These are phyloP conservation scores for Danaus melanippus DNA, from an alignment of 1,140 invertebrate species.

Conservation along the genomic window DNA sequence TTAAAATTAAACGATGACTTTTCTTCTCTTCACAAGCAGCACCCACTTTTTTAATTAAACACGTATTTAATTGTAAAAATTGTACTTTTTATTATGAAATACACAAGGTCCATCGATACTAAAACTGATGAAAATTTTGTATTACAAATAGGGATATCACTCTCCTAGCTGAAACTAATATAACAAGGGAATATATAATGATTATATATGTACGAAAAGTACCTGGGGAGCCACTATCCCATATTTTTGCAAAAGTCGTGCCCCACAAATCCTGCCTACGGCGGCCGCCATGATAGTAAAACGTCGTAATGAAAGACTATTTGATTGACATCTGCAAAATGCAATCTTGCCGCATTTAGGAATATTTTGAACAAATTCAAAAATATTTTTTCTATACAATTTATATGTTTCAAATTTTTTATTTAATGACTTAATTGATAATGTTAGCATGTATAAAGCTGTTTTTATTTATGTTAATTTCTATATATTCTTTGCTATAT, in stretches of 20 bases:
- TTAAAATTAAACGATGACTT: conserved; percentile 24
- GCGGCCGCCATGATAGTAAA: conserved; percentile 85
- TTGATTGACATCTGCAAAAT: conserved; percentile 43
- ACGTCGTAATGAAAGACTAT: conserved; percentile 62
- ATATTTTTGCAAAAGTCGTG: conserved; percentile 79
- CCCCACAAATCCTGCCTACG: conserved; percentile 85
- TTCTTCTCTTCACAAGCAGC: conserved; percentile 17
- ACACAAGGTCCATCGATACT: conserved; percentile 29
- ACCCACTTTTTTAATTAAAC: conserved; percentile 22
- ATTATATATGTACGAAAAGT: conserved; percentile 36
- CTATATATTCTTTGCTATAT: too few species aligned
- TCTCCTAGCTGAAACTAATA: conserved; percentile 1
- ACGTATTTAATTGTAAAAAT: conserved; percentile 17
- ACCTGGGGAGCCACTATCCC: conserved; percentile 61
- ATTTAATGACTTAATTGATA: too few species aligned
- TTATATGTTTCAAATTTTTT: too few species aligned
- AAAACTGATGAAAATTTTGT: conserved; percentile 23
- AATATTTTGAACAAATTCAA: too few species aligned
- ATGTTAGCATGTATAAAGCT: too few species aligned
- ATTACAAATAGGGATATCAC: conserved; percentile 19
- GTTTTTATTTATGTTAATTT: too few species aligned
- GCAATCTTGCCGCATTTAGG: too few species aligned
- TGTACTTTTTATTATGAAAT: conserved; percentile 34
- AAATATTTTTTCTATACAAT: too few species aligned
- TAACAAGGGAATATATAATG: conserved; percentile 12